A percentile compares a stretch with the other conserved stretches of the same genome.
Evolutionary conservation across 1,140 invertebrate genomes (phyloP).

Genomic region (Rhizoglyphus robini): DNA sequence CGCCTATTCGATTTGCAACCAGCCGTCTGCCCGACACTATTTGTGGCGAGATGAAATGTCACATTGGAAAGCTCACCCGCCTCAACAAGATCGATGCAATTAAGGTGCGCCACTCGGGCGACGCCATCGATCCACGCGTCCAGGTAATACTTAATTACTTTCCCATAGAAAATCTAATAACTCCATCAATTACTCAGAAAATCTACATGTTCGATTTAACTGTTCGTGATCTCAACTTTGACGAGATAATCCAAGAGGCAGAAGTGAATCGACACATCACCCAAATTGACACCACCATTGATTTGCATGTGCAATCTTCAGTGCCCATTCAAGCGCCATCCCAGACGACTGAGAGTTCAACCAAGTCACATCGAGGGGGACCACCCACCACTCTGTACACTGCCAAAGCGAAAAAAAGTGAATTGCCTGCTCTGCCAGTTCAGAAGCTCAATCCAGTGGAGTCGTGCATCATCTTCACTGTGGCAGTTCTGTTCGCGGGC

Average conservation of each 20-base stretch:
- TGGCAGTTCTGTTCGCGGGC: neutral
- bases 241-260: neutral
- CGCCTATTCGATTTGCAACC: neutral
- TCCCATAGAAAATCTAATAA: neutral
- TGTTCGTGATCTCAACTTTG: neutral
- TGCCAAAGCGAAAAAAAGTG: neutral
- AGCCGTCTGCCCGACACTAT: neutral
- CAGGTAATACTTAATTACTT: neutral
- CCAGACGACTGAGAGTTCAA: too few relatives aligned
- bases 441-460: neutral
- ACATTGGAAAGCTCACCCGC: neutral
- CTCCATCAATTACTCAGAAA: neutral
- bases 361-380: neutral
- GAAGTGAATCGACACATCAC: neutral
- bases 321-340: neutral
- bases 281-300: neutral
- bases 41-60: neutral
- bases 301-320: neutral
- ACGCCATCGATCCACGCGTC: neutral
- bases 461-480: neutral
- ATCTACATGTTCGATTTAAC: neutral
- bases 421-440: neutral
- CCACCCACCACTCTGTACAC: neutral
- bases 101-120: neutral
- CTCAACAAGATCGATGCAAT: neutral